phyloP scores from a whole-genome alignment of 2,888 invertebrate genomes.

The Busseola fusca region DNA sequence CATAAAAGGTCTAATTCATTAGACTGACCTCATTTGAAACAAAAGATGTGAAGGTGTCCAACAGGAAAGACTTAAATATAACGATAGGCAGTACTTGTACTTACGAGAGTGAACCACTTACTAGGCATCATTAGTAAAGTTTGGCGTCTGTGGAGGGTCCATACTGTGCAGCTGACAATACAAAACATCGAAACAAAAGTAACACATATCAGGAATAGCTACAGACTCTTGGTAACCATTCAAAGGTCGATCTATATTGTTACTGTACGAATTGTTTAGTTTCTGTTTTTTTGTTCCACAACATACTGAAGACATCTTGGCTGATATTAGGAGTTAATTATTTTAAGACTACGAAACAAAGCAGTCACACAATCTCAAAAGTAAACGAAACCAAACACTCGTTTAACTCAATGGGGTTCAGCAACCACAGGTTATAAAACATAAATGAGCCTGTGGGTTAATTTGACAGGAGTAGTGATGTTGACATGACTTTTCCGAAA shows the following conservation, averaged over 20 bases:
- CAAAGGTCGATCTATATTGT: slow-evolving; percentile 89
- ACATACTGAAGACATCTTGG: slow-evolving; percentile 95
- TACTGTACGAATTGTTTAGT: slow-evolving; percentile 91
- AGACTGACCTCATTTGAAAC: slow-evolving; percentile 72
- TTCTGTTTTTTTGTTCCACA: slow-evolving; percentile 98
- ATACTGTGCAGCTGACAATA: slow-evolving; percentile 97
- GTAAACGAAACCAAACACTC: slow-evolving; percentile 75
- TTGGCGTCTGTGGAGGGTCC: slow-evolving; percentile 96
- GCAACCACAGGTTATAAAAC: slow-evolving; percentile 57
- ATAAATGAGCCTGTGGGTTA: slow-evolving; percentile 17
- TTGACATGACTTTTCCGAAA: neutral
- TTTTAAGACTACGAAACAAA: slow-evolving; percentile 69
- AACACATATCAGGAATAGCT: slow-evolving; percentile 98
- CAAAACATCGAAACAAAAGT: slow-evolving; percentile 99
- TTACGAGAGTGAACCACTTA: slow-evolving; percentile 87
- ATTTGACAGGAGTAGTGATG: slow-evolving; percentile 48
- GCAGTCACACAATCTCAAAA: slow-evolving; percentile 75
- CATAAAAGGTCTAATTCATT: slow-evolving; percentile 53
- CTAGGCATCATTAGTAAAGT: slow-evolving; percentile 98
- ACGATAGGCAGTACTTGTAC: slow-evolving; percentile 44
- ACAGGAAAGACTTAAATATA: slow-evolving; percentile 39
- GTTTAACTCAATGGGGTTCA: slow-evolving; percentile 64
- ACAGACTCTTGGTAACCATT: slow-evolving; percentile 90
- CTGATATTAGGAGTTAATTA: slow-evolving; percentile 66
- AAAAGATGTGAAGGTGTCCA: slow-evolving; percentile 68